Base-by-base conservation (phyloP, 2,888 invertebrate species). In the Eilema griseolum region DNA sequence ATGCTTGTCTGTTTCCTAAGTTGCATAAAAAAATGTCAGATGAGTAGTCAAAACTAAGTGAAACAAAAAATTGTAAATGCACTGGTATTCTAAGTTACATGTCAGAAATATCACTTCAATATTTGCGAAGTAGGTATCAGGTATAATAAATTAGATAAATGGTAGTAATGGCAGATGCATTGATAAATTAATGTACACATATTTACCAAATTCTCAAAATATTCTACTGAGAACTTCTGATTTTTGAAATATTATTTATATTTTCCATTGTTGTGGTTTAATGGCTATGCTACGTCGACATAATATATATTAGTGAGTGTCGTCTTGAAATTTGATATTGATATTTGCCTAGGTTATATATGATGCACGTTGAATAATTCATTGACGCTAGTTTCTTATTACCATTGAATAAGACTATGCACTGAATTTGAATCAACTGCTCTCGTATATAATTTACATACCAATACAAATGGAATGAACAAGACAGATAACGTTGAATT, bases 281-380 rank as follows among this genome's bases (percentile, higher is more conserved):
- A 73, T 71, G 80, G 72, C 73, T 70, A 67, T 33, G 75, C 75
- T 78, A 83, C 75, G 75, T 78, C 73, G 74, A 78, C 78, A 78
- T 80, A 8, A 12, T 37, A 80, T 83, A 71, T 75, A 70, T 71
- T 60, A 63, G 28, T 20, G 41, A 20, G 2, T 63, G 65, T 73
- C 69, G 71, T 73, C 69, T 72, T 69, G 69, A 31, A 71, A 72
- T 74, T 76, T 70, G 76, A 60, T 73, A 60, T 59, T 61, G 65
- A 68, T 83, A 72, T 74, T 82, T 64, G 71, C 79, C 71, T 72
- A 74, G 67, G 70, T 71, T 75, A 37, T 71, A 73, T 70, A 73
- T 74, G 66, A 66, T 71, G 64, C 69, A 75, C 41, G 66, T 73
- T 83, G 84, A 79, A 83, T 82, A 83, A 82, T 73, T 64, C 73